These are phyloP conservation scores for Hirtodrosophila trivittata DNA, from an alignment of 2,888 invertebrate species.

Conservation along the genomic window DNA sequence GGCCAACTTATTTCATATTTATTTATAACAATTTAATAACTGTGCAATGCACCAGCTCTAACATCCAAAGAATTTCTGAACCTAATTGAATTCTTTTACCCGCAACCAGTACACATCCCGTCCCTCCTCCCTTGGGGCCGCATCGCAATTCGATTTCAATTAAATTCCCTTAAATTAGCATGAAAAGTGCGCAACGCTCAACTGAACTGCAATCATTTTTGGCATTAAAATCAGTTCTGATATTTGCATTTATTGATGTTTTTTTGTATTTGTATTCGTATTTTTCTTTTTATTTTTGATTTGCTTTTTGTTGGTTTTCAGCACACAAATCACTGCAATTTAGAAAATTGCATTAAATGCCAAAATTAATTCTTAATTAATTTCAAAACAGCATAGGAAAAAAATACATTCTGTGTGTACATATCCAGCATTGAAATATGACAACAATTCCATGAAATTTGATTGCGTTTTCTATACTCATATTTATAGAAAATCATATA, in stretches of 20 bases:
- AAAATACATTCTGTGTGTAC: constrained; percentile 1
- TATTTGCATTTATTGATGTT: constrained; percentile 42
- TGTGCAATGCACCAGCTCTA: neutral
- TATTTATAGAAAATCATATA: constrained; percentile 9
- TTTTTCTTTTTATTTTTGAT: constrained; percentile 3
- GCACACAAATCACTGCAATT: constrained; percentile 66
- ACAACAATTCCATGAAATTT: constrained; percentile 37
- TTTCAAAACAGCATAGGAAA: constrained; percentile 32
- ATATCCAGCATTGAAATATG: constrained; percentile 13
- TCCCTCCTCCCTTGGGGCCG: neutral
- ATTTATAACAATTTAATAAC: constrained; percentile 61
- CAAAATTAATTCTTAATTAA: constrained; percentile 56
- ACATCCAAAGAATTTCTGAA: constrained; percentile 18
- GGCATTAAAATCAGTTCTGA: constrained; percentile 51
- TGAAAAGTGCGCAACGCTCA: constrained; percentile 43
- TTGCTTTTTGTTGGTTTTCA: constrained; percentile 11
- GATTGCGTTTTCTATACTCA: constrained; percentile 17
- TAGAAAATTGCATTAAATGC: constrained; percentile 64
- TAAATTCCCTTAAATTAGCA: constrained; percentile 67
- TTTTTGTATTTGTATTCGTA: constrained; percentile 24
- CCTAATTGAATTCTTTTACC: constrained; percentile 32
- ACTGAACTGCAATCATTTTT: constrained; percentile 43
- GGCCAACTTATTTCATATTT: constrained; percentile 54
- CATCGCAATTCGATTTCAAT: constrained; percentile 36
- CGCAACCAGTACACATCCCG: neutral